Evolutionary conservation across 2,113 vertebrate species (phyloP).

Genomic region (Marmota monax): DNA sequence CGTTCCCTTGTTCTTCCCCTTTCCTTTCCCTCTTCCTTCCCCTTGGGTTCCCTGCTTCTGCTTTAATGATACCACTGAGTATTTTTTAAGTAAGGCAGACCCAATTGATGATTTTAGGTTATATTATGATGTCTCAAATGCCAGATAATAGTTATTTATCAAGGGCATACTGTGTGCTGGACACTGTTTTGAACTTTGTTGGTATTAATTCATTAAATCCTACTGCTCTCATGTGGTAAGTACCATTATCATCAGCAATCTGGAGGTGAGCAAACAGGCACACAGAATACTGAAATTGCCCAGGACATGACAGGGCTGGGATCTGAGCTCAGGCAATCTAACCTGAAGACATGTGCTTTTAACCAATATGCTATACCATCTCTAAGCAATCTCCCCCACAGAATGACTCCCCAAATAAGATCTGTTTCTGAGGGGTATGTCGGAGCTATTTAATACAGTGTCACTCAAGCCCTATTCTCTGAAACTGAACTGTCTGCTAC

Average conservation of each 20-base stretch:
- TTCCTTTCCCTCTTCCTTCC: too few species aligned
- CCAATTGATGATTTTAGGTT: slow-evolving; percentile 1
- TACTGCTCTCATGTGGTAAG: neutral
- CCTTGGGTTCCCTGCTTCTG: too few species aligned
- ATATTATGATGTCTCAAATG: slow-evolving; percentile 1
- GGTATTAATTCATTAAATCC: slow-evolving; percentile 7
- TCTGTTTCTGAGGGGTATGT: neutral
- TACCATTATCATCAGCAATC: neutral
- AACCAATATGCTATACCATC: neutral
- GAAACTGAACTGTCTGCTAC: neutral
- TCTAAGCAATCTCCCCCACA: neutral
- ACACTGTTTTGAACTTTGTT: neutral
- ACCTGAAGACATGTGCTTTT: neutral
- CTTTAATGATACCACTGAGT: too few species aligned
- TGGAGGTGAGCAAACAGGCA: neutral
- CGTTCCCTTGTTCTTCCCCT: too few species aligned
- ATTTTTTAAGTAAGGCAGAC: slow-evolving; percentile 31
- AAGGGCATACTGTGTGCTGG: neutral
- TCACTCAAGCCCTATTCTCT: neutral
- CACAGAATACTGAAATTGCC: neutral
- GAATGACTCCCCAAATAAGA: neutral
- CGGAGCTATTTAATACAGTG: neutral
- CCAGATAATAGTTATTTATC: neutral
- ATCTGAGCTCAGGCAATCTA: neutral
- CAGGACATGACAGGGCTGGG: neutral